Conservation (phyloP, 2,888 invertebrate genomes). For the Ophonus ardosiacus region DNA sequence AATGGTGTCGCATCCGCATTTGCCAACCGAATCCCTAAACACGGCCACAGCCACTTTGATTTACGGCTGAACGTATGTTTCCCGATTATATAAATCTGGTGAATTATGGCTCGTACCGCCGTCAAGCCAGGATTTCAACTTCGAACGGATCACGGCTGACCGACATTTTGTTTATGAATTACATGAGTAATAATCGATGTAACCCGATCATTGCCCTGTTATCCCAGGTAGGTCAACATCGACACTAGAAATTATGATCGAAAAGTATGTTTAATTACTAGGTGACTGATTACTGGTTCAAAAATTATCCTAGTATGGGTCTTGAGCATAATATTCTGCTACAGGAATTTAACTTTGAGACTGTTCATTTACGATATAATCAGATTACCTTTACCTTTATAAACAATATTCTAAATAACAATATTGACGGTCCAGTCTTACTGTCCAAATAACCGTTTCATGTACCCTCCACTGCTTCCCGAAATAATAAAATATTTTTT, state of each 20-base stretch:
- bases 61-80: constrained; percentile 70
- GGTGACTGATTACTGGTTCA: too few relatives aligned
- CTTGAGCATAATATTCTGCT: too few relatives aligned
- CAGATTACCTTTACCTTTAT: too few relatives aligned
- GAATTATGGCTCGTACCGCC: constrained; percentile 69
- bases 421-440: too few relatives aligned
- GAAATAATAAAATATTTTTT: too few relatives aligned
- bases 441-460: too few relatives aligned
- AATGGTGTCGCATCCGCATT: constrained; percentile 61
- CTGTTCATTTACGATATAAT: too few relatives aligned
- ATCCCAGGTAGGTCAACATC: neutral
- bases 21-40: constrained; percentile 59
- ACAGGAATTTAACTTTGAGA: too few relatives aligned
- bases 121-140: constrained; percentile 37
- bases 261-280: neutral
- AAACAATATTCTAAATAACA: too few relatives aligned
- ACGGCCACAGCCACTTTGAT: constrained; percentile 66
- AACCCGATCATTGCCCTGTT: constrained; percentile 9
- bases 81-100: constrained; percentile 71
- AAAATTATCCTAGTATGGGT: too few relatives aligned
- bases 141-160: constrained; percentile 44
- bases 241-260: neutral
- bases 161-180: constrained; percentile 50
- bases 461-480: too few relatives aligned
- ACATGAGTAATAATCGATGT: constrained; percentile 8